phyloP scores from a whole-genome alignment of 2,888 invertebrate species.

The Plebejus melissa region DNA sequence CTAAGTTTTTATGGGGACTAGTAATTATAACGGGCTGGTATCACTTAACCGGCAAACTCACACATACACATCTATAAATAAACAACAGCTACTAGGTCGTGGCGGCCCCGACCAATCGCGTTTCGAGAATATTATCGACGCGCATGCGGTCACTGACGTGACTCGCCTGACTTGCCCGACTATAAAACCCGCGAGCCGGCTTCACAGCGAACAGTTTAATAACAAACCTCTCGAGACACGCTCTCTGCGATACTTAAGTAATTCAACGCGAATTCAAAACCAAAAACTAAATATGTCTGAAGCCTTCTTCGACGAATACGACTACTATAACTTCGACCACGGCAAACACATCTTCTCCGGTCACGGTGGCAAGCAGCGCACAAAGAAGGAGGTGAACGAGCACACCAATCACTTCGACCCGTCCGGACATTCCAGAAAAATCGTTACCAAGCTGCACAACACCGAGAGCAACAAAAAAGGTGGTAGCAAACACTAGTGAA shows the following conservation, averaged over 20 bases:
- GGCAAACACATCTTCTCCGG: constrained; percentile 93
- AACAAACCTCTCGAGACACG: constrained; percentile 52
- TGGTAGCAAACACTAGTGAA: constrained; percentile 56
- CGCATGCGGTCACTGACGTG: constrained; percentile 77
- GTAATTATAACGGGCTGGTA: constrained; percentile 39
- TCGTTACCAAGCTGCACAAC: constrained; percentile 90
- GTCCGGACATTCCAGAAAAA: constrained; percentile 95
- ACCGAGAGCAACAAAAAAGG: constrained; percentile 88
- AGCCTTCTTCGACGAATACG: constrained; percentile 92
- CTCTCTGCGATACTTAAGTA: constrained; percentile 49
- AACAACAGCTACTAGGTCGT: constrained; percentile 65
- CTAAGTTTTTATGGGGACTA: not conserved
- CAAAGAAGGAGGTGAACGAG: constrained; percentile 91
- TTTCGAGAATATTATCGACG: constrained; percentile 66
- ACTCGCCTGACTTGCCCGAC: constrained; percentile 40
- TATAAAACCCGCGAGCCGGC: constrained; percentile 56
- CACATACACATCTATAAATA: constrained; percentile 57
- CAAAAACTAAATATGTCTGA: constrained; percentile 84
- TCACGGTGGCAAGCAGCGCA: constrained; percentile 93
- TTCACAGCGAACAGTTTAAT: constrained; percentile 52
- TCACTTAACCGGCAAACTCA: constrained; percentile 53
- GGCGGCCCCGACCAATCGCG: constrained; percentile 61
- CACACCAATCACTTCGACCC: constrained; percentile 96
- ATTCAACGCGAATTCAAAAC: constrained; percentile 44
- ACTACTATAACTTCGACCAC: constrained; percentile 95